Evolutionary conservation across 2,797 vertebrate genomes (phyloP), one percentile per base, ranked within the genome.

Genomic region (Trachurus trachurus): DNA sequence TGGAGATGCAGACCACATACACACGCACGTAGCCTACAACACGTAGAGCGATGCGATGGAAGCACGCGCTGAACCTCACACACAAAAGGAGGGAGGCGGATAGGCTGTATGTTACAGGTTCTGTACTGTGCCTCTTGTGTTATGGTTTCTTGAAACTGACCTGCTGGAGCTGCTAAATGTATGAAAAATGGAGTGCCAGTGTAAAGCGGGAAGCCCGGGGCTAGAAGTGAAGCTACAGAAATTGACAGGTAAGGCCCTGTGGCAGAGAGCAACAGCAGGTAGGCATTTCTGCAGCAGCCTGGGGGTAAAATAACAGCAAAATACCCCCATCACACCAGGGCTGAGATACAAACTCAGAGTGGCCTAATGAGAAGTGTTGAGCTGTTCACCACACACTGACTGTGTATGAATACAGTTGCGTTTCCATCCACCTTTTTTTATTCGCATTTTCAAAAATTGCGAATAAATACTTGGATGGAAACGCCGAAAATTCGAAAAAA

Each of bases 241-340:
- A 90, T 77, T 88, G 90, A 88, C 82, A 83, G 86, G 65, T 80
- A 61, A 76, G 74, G 67, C 85, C 92, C 40, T 29, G n/a, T 61
- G 86, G 92, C 82, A 58, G 83, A 63, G 19, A 83, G 52, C 67
- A 84, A 82, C 16, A 85, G 63, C 71, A 8, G 52, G 78, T 76
- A 78, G 68, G 62, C 11, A 74, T 76, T 84, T 87, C 66, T 71
- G 75, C 75, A 79, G 62, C 37, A 74, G 76, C 82, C 67, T 29
- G 29, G 44, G 73, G 79, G 49, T 49, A 42, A 70, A 52, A 67
- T 52, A 71, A 68, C 76, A 69, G 62, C 31, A 80, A 77, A 78
- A 72, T 45, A 63, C 26, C 26, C 74, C 49, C 31, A 29, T 47
- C 49, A 62, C 56, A 42, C 9, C 56, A 29, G 58, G 68, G 75